Conservation (phyloP, 2,888 invertebrate species). For the Terebella lapidaria region DNA sequence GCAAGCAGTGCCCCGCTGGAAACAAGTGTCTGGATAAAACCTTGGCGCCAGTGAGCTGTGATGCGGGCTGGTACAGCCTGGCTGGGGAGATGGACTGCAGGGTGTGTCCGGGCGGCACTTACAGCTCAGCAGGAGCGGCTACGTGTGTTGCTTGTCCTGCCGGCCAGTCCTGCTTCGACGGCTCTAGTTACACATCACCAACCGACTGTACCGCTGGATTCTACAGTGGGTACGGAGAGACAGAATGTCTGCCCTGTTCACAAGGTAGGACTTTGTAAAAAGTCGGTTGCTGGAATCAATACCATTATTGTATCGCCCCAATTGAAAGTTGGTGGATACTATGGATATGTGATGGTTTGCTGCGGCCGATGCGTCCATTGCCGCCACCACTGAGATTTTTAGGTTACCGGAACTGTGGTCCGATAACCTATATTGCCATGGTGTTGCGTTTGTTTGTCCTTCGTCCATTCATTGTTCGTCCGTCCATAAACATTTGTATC, state of each 20-base stretch:
- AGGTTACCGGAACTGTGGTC: no score
- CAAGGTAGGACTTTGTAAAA: no score
- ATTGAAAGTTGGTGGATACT: no score
- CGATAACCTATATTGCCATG: no score
- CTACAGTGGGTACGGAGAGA: conserved; percentile 31
- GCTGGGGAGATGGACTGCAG: conserved; percentile 34
- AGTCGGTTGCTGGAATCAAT: no score
- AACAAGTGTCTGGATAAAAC: conserved; percentile 19
- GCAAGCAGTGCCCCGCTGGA: conserved; percentile 37
- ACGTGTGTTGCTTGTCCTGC: conserved; percentile 39
- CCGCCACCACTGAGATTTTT: no score
- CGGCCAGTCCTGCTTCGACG: conserved; percentile 28
- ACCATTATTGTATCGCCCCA: no score
- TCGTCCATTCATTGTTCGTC: no score
- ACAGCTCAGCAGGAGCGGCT: conserved; percentile 32
- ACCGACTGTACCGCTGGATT: conserved; percentile 35
- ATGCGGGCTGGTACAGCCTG: conserved; percentile 37
- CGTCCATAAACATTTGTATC: no score
- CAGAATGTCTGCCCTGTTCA: conserved; percentile 31
- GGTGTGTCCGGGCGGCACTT: conserved; percentile 38
- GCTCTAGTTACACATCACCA: conserved; percentile 12
- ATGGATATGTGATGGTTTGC: no score
- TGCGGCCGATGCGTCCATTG: no score
- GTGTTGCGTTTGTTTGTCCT: no score
- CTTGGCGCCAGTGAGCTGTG: conserved; percentile 33